Evolutionary conservation across 2,113 vertebrate species (phyloP), one percentile per base, ranked within the genome.

Genomic region (Oryzias celebensis): DNA sequence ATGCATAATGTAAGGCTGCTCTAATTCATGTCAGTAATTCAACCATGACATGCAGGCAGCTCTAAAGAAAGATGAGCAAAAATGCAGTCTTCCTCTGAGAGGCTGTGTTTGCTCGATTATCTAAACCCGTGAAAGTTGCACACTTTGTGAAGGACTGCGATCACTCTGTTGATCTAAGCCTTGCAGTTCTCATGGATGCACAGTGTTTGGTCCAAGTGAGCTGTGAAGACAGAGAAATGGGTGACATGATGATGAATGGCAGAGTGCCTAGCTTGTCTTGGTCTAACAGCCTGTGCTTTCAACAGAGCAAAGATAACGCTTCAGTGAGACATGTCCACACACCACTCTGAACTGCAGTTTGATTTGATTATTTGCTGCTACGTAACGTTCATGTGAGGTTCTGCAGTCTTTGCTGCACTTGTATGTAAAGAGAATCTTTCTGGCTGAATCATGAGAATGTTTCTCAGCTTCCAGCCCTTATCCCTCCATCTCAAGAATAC

Each of bases 221-320:
- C 70, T 73, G 78, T 79, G 73, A 82, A 75, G 70, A 64, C 43
- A 14, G 57, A 77, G 73, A 75, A 77, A 74, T 31, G 42, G 70
- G 81, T 79, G 77, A 84, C 70, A 70, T 63, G 79, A 72, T 54
- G 80, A 63, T 72, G 73, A 81, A 75, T 88, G 87, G 73, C 80
- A 73, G 67, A 61, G 56, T 80, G 87, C 85, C 83, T 58, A 47
- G 62, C 55, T 73, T 57, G 71, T 80, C 72, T 49, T 67, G 68
- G 65, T 84, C 67, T 59, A 23, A 77, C 65, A 75, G 71, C 46
- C 44, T 14, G 10, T 12, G 42, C 57, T 78, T 77, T 78, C 65
- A 81, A 55, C 14, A 42, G 74, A 66, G 67, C 62, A 57, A 13
- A 64, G 68, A 70, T 71, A 69, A 55, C 51, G 56, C 53, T 73